Percentiles rank a stretch among this genome's conserved stretches.
These are phyloP conservation scores for Hemichromis elongatus DNA, from an alignment of 2,113 vertebrate genomes.

Conservation along the genomic window DNA sequence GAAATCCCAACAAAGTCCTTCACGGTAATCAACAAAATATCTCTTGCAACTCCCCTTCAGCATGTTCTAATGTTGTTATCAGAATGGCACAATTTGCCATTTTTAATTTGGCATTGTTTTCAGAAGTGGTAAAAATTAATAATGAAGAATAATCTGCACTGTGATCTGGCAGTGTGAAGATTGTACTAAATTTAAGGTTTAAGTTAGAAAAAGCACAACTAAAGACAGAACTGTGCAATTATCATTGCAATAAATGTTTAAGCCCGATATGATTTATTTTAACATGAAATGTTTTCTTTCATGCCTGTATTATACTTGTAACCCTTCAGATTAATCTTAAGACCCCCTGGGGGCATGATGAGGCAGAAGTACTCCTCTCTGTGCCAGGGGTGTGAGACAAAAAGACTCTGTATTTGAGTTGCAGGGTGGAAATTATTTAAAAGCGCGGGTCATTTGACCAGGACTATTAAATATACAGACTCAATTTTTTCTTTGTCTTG, in stretches of 20 bases:
- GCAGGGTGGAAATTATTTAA: neutral
- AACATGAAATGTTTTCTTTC: neutral
- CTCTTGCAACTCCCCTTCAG: neutral
- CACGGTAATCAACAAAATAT: neutral
- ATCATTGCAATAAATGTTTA: neutral
- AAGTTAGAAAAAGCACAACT: neutral
- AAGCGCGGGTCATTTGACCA: neutral
- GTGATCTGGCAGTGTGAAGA: neutral
- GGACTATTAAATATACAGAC: neutral
- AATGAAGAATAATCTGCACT: neutral
- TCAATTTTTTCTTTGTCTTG: neutral
- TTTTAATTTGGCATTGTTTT: neutral
- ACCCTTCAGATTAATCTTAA: neutral
- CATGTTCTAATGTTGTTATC: neutral
- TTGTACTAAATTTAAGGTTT: neutral
- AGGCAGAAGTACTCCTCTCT: neutral
- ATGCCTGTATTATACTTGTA: neutral
- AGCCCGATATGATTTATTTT: neutral
- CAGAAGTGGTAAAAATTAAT: neutral
- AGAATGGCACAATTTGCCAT: neutral
- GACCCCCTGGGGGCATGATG: neutral
- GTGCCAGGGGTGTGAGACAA: neutral
- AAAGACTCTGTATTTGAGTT: neutral
- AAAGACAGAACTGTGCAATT: neutral
- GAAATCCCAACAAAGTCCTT: neutral